Evolutionary conservation across 2,797 vertebrate genomes (phyloP).

Genomic region (Takifugu ocellatus): DNA sequence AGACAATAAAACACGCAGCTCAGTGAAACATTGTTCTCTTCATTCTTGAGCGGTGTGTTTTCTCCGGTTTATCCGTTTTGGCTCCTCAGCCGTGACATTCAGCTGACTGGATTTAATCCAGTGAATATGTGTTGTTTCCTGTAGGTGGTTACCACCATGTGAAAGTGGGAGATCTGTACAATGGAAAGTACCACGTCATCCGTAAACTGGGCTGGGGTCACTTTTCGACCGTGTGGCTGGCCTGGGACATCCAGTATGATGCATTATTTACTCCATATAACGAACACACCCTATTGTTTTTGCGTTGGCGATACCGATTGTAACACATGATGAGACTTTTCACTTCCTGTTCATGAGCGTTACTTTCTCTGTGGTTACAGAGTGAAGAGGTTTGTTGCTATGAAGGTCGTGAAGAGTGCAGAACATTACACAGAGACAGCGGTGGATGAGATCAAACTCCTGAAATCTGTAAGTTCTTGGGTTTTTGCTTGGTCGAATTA

Average conservation of each 20-base stretch:
- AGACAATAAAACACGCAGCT: not conserved
- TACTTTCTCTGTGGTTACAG: conserved; percentile 68
- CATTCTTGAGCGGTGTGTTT: too few species aligned
- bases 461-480: conserved; percentile 87
- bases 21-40: too few species aligned
- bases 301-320: conserved; percentile 9
- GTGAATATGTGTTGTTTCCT: conserved; percentile 15
- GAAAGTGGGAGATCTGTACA: conserved; percentile 98
- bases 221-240: conserved; percentile 98
- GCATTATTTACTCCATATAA: conserved; percentile 8
- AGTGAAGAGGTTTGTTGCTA: conserved; percentile 94
- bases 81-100: not conserved
- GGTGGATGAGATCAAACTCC: conserved; percentile 94
- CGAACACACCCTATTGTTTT: conserved; percentile 10
- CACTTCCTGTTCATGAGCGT: conserved; percentile 34
- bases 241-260: conserved; percentile 95
- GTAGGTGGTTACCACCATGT: conserved; percentile 95
- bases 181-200: conserved; percentile 97
- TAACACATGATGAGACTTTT: conserved; percentile 2
- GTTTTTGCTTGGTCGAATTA: not conserved
- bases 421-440: conserved; percentile 99
- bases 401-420: conserved; percentile 99
- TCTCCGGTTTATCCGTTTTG: not conserved
- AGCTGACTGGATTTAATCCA: not conserved
- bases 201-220: conserved; percentile 98